A percentile compares a stretch with the other conserved stretches of the same genome.
These are phyloP conservation scores for Sminthurides aquaticus DNA, from an alignment of 2,888 invertebrate species.

Conservation along the genomic window DNA sequence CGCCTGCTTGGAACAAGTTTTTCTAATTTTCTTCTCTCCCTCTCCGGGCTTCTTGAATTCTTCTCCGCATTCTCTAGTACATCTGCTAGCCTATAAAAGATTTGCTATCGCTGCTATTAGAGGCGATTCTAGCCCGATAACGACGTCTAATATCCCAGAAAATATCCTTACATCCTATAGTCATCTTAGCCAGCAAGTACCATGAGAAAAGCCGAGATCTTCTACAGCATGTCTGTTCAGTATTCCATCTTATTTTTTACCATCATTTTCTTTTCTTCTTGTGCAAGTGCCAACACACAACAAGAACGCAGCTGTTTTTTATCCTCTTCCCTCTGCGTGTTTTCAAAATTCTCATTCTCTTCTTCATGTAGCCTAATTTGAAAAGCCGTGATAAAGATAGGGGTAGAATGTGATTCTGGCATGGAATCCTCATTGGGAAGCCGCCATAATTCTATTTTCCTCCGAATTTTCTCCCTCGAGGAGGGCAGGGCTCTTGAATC, in stretches of 20 bases:
- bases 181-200: no score
- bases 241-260: background rate
- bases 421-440: no score
- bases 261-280: background rate
- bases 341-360: no score
- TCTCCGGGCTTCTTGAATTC: conserved; percentile 18
- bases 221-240: background rate
- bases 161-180: no score
- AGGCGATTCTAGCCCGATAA: background rate
- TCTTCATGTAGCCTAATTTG: background rate
- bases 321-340: no score
- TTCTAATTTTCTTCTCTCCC: conserved; percentile 3
- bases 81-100: background rate
- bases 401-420: background rate
- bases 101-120: background rate
- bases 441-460: no score
- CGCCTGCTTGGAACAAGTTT: conserved; percentile 5
- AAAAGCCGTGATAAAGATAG: background rate
- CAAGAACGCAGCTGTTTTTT: no score
- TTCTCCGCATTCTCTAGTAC: background rate
- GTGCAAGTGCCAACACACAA: no score
- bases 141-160: background rate
- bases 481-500: conserved; percentile 21
- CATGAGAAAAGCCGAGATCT: background rate
- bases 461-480: background rate